These are phyloP conservation scores for Psammodynastes pulverulentus DNA, from an alignment of 2,113 vertebrate genomes.

Conservation along the genomic window DNA sequence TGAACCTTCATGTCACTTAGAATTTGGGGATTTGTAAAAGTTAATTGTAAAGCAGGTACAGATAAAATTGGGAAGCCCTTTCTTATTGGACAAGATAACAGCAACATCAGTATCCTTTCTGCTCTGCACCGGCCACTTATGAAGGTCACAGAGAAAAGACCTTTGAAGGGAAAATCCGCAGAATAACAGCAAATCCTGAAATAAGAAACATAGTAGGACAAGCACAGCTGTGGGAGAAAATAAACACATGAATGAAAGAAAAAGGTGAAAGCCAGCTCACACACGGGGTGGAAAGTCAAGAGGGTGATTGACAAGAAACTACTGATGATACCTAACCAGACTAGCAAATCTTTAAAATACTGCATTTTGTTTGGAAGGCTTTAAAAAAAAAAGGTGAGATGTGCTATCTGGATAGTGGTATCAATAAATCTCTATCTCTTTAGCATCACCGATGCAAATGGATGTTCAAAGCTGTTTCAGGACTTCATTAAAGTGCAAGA, in stretches of 20 bases:
- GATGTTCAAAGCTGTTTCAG: neutral
- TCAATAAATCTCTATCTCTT: neutral
- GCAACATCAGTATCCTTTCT: neutral
- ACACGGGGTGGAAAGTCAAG: neutral
- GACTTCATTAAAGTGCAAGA: neutral
- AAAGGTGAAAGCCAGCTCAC: conserved; percentile 15
- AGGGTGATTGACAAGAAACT: neutral
- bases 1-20: neutral
- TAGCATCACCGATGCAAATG: neutral
- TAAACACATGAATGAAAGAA: neutral
- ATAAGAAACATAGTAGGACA: conserved; percentile 15
- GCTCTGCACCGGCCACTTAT: neutral
- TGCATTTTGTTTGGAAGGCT: neutral
- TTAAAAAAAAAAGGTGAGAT: neutral
- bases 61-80: neutral
- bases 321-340: neutral
- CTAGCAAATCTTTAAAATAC: conserved; percentile 6
- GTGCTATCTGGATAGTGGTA: neutral
- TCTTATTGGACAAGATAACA: neutral
- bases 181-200: conserved; percentile 28
- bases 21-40: neutral
- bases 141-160: conserved; percentile 44
- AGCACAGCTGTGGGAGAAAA: conserved; percentile 6
- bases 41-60: neutral
- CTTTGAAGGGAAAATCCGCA: conserved; percentile 28